These are phyloP conservation scores for Aethina tumida DNA, from an alignment of 1,140 invertebrate species.

Conservation along the genomic window DNA sequence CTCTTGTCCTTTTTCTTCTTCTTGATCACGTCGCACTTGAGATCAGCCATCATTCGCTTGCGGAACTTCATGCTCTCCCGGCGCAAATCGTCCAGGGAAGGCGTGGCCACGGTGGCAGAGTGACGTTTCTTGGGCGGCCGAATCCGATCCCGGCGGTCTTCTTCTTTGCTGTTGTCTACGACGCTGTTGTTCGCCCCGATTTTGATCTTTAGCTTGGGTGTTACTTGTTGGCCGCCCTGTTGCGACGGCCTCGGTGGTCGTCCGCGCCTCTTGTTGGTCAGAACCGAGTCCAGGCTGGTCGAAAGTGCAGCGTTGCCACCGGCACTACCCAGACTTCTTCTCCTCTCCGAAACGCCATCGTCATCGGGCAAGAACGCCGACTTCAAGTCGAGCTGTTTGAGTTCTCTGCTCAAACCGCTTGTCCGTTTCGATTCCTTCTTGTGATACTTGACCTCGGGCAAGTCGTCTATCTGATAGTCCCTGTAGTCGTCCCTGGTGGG, in stretches of 20 bases:
- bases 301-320: conserved; percentile 31
- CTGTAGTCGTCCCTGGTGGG: conserved; percentile 76
- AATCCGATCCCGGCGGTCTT: conserved; percentile 45
- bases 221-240: conserved; percentile 30
- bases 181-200: conserved; percentile 54
- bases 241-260: conserved; percentile 36
- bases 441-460: conserved; percentile 56
- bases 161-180: conserved; percentile 24
- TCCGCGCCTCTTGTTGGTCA: conserved; percentile 45
- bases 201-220: conserved; percentile 72
- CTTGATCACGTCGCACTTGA: conserved; percentile 53
- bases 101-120: conserved; percentile 47
- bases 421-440: conserved; percentile 47
- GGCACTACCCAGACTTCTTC: conserved; percentile 37
- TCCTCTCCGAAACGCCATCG: conserved; percentile 34
- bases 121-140: conserved; percentile 73
- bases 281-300: conserved; percentile 25
- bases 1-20: conserved; percentile 52
- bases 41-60: conserved; percentile 67
- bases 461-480: conserved; percentile 44
- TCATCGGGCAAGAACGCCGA: no score
- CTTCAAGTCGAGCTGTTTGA: conserved; percentile 42
- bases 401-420: conserved; percentile 41
- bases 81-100: conserved; percentile 64
- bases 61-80: conserved; percentile 81